Evolutionary conservation across 1,140 invertebrate species (phyloP), one percentile per base, ranked within the genome.

Genomic region (Potamilus streckersoni): DNA sequence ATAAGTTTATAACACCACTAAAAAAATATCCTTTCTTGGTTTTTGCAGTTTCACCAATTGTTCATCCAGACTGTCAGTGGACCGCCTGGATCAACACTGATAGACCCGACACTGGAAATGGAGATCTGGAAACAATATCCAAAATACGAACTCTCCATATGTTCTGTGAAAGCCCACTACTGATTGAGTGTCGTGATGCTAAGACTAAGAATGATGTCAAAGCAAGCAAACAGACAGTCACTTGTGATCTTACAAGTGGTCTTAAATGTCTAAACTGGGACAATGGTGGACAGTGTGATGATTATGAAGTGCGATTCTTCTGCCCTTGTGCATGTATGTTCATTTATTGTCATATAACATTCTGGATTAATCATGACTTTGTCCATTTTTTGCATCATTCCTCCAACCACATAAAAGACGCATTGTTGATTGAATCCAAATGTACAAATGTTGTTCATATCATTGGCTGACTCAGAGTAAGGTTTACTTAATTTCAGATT

Each of bases 281-380:
- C 55, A 83, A 85, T 17, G 82, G 80, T 13, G 78, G 81, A 12
- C 72, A 63, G 27, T 91, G 90, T 78, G 73, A 79, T 55, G 94
- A 95, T 85, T 95, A 94, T 86, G 94, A 95, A 86, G 92, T 95
- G n/a, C 91, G 93, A 38, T 92, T 94, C 61, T 90, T 92, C 55
- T 95, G 94, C 83, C 79, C 80, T 49, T 69, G 79, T 64, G 56
- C 61, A 17, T 23, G 77, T 71, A 69, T 71, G 60, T 81, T 61
- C 62, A 19, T 13, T 23, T 55, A 56, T 59, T 49, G 38, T 49
- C 38, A 8, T 49, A 49, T 4, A 49, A 49, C 38, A 8, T 49
- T 49, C 38, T 49, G 38, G 38, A 49, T 49, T 49, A 49, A 49
- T 49, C 38, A 49, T 6, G 38, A 49, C 6, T 49, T 49, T 49